phyloP scores from a whole-genome alignment of 2,113 vertebrate species.

The Macrotus californicus region DNA sequence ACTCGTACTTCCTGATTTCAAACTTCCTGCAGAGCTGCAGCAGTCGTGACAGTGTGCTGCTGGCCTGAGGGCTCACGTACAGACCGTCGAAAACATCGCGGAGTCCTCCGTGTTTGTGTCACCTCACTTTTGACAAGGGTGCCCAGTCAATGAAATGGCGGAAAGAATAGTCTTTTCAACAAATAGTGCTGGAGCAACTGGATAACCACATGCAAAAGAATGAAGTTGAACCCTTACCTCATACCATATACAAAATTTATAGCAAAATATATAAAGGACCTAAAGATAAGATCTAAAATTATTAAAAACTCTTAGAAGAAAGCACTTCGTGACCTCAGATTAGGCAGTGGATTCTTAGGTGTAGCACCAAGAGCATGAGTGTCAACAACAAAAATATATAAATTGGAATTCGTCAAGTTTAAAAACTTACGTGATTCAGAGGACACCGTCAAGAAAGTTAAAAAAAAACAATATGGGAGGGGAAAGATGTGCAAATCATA shows the following conservation, averaged over 20 bases:
- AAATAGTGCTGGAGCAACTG: background rate
- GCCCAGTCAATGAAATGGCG: background rate
- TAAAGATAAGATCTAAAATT: background rate
- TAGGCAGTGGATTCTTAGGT: background rate
- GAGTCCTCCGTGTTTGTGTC: background rate
- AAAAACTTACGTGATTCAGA: background rate
- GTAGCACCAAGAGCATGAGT: background rate
- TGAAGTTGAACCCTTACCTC: background rate
- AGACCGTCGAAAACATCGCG: no score
- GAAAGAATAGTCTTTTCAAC: background rate
- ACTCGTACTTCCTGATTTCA: background rate
- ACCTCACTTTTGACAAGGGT: background rate
- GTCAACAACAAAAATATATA: background rate
- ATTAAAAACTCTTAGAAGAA: background rate
- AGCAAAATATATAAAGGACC: background rate
- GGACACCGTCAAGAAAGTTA: background rate
- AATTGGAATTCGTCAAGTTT: background rate
- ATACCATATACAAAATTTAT: background rate
- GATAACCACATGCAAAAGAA: background rate
- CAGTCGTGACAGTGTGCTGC: background rate
- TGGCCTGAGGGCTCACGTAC: background rate
- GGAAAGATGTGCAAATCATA: background rate
- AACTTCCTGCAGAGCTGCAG: background rate
- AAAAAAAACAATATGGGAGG: background rate
- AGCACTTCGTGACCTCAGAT: background rate